Evolutionary conservation across 2,113 vertebrate species (phyloP).

Genomic region (Fregetta grallaria): DNA sequence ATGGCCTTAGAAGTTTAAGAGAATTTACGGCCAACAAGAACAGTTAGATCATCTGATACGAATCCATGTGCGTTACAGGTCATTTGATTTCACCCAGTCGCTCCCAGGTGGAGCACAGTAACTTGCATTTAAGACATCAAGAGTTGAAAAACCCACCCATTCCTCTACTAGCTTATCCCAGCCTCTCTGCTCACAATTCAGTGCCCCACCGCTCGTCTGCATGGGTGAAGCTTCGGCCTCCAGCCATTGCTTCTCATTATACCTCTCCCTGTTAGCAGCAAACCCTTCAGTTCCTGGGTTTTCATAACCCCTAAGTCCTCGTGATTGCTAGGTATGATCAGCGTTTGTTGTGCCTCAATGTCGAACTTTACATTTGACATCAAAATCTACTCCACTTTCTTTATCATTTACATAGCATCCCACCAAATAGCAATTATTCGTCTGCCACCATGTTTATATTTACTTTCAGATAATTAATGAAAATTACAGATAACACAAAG

Average conservation of each 20-base stretch:
- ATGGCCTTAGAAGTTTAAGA: neutral
- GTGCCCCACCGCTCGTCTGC: neutral
- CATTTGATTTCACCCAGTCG: neutral
- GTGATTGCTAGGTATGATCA: too few species aligned
- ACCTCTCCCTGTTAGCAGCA: neutral
- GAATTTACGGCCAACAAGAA: neutral
- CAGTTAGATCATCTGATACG: neutral
- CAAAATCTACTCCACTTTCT: neutral
- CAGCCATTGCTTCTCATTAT: neutral
- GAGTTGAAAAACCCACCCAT: neutral
- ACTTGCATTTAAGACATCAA: neutral
- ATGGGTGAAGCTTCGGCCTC: neutral
- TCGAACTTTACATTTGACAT: neutral
- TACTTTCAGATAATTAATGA: neutral
- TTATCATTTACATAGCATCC: neutral
- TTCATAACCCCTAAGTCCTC: neutral
- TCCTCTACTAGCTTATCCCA: neutral
- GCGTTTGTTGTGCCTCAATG: neutral
- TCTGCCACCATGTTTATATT: neutral
- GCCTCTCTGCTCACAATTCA: neutral
- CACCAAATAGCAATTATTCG: neutral
- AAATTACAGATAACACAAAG: neutral
- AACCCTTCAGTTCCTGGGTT: neutral
- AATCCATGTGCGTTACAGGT: neutral
- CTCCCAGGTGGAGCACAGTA: neutral